Percentiles rank a stretch among this genome's conserved stretches.
These are phyloP conservation scores for Saxidomus purpurata DNA, from an alignment of 1,140 invertebrate species.

Conservation along the genomic window DNA sequence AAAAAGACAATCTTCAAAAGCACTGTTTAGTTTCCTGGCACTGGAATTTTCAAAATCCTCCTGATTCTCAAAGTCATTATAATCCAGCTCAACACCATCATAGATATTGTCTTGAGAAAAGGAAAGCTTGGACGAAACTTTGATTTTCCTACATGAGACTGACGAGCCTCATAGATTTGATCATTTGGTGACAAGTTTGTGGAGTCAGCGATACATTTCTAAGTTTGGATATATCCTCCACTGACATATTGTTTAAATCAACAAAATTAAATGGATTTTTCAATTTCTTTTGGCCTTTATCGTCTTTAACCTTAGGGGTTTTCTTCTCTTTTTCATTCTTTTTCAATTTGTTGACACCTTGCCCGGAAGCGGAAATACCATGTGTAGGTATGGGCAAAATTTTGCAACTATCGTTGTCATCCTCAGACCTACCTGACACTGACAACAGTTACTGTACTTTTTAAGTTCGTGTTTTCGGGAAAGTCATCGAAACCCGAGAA, in stretches of 20 bases:
- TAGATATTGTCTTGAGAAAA: background rate
- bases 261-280: no score
- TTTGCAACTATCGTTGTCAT: background rate
- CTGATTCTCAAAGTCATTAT: background rate
- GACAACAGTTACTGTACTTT: background rate
- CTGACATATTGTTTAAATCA: background rate
- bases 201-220: background rate
- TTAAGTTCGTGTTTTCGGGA: background rate
- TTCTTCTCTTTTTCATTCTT: constrained; percentile 14
- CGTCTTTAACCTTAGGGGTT: background rate
- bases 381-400: background rate
- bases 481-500: background rate
- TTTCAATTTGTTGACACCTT: no score
- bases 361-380: background rate
- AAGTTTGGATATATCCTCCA: constrained; percentile 12
- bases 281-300: no score
- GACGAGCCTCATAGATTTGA: no score
- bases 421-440: background rate
- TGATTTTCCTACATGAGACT: no score
- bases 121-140: background rate
- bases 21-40: background rate
- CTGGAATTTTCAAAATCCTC: background rate
- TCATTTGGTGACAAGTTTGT: no score
- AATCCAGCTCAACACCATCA: background rate
- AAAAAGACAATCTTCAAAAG: no score